Conservation (phyloP, 2,113 vertebrate species). For the Perccottus glenii region DNA sequence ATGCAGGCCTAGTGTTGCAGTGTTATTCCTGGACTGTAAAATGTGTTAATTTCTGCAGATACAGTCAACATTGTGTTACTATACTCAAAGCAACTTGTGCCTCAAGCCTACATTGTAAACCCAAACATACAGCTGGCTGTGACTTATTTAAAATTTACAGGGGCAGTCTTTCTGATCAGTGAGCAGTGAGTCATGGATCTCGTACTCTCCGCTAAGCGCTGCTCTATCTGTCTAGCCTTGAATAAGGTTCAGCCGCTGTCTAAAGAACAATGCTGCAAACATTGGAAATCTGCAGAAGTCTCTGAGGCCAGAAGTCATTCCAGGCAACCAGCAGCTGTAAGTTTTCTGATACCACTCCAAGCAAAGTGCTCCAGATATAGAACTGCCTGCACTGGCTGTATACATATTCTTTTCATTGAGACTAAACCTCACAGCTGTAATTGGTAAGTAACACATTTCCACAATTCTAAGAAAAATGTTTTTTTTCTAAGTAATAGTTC, state of each 20-base stretch:
- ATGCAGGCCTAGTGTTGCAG: no score
- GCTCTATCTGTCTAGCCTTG: slow-evolving; percentile 22
- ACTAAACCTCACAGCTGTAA: background rate
- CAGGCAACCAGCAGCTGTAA: slow-evolving; percentile 9
- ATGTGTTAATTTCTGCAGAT: no score
- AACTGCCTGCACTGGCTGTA: background rate
- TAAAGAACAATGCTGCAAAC: slow-evolving; percentile 21
- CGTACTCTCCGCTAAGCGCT: slow-evolving; percentile 17
- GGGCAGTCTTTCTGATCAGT: slow-evolving; percentile 25
- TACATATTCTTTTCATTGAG: background rate
- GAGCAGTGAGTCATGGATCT: slow-evolving; percentile 1
- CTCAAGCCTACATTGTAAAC: slow-evolving; percentile 11
- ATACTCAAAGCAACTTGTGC: no score
- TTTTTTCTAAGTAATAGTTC: no score
- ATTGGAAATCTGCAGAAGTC: slow-evolving; percentile 6
- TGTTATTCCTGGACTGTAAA: no score
- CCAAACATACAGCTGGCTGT: background rate
- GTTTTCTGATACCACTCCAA: slow-evolving; percentile 17
- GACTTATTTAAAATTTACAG: slow-evolving; percentile 23
- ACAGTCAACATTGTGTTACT: no score
- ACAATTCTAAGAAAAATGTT: no score
- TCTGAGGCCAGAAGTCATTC: slow-evolving; percentile 17
- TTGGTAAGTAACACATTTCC: no score
- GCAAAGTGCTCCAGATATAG: background rate
- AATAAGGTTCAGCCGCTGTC: slow-evolving; percentile 26